phyloP scores from a whole-genome alignment of 1,140 invertebrate genomes.

The Scaptomyza montana region DNA sequence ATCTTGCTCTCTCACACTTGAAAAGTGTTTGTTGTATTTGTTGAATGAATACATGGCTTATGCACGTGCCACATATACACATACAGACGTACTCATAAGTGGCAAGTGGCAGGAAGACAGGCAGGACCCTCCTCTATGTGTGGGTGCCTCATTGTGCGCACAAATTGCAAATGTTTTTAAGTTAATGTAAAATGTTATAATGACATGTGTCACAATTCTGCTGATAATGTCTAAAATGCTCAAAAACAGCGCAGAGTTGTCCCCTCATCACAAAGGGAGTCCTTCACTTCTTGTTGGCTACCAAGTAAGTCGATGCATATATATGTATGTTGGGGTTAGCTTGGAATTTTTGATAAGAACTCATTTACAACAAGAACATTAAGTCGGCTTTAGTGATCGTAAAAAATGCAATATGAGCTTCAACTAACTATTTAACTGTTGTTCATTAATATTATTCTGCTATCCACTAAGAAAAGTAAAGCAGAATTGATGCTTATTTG shows the following conservation, averaged over 20 bases:
- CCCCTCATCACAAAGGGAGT: slow-evolving; percentile 10
- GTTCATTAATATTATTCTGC: no score
- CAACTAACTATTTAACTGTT: no score
- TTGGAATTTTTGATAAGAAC: background rate
- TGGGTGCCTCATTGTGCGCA: slow-evolving; percentile 50
- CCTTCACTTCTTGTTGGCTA: slow-evolving; percentile 7
- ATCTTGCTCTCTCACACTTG: slow-evolving; percentile 30
- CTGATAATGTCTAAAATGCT: slow-evolving; percentile 31
- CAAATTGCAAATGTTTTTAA: slow-evolving; percentile 80
- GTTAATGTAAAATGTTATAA: slow-evolving; percentile 79
- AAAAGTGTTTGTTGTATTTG: slow-evolving; percentile 3
- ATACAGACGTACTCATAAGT: slow-evolving; percentile 48
- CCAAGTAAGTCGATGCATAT: slow-evolving; percentile 11
- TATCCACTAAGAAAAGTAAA: no score
- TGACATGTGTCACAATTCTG: slow-evolving; percentile 68
- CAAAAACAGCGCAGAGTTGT: slow-evolving; percentile 4
- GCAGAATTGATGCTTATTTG: no score
- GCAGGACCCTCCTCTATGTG: slow-evolving; percentile 31
- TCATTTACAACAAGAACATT: no score
- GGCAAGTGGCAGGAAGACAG: slow-evolving; percentile 50
- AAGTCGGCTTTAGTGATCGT: no score
- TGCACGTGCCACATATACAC: slow-evolving; percentile 52
- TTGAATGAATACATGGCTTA: slow-evolving; percentile 23
- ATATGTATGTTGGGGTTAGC: background rate
- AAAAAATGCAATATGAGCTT: no score